Conservation (phyloP, 2,113 vertebrate species). For the Serinus canaria region DNA sequence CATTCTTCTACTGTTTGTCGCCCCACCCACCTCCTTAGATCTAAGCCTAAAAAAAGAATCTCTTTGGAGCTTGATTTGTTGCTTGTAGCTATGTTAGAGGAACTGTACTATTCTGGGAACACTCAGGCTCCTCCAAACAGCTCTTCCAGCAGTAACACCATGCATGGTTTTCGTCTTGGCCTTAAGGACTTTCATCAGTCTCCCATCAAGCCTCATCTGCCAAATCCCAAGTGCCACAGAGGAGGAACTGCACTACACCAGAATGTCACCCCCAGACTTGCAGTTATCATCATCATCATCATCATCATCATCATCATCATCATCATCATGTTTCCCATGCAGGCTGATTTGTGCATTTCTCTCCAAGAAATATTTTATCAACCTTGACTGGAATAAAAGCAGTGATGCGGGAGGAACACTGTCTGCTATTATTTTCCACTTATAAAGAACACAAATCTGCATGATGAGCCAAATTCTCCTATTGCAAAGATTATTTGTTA, state of each 20-base stretch:
- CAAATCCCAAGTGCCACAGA: neutral
- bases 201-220: neutral
- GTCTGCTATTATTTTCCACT: neutral
- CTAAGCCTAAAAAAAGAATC: neutral
- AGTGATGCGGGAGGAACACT: neutral
- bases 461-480: neutral
- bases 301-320: neutral
- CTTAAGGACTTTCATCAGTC: neutral
- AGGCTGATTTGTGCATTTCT: neutral
- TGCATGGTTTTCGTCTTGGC: neutral
- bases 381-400: neutral
- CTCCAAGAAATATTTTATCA: neutral
- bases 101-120: neutral
- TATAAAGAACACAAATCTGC: neutral
- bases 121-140: neutral
- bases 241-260: neutral
- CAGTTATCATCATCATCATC: rapidly evolving
- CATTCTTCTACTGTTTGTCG: neutral
- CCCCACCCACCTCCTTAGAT: neutral
- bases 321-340: rapidly evolving
- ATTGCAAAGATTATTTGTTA: neutral
- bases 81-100: neutral
- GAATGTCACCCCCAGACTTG: neutral
- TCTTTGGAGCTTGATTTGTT: neutral
- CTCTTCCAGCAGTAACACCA: neutral